A percentile compares a stretch with the other conserved stretches of the same genome.
phyloP scores from a whole-genome alignment of 2,797 vertebrate genomes.

The Syndactyla subalaris region DNA sequence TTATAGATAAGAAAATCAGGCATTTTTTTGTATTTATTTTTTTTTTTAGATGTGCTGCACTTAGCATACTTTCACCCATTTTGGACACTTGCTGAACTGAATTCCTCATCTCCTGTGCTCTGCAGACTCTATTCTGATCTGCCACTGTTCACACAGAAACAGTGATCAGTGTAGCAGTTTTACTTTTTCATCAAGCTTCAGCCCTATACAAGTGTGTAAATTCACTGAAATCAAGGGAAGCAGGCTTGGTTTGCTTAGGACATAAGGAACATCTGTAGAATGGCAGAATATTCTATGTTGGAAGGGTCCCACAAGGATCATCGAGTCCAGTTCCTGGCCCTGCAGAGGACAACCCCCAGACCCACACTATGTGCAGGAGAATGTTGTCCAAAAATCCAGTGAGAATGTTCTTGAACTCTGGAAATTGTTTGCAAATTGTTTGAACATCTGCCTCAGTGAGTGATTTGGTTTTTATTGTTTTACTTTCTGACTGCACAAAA shows the following conservation, averaged over 20 bases:
- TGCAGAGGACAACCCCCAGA: accelerated
- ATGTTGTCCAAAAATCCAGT: background rate
- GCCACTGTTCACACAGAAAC: background rate
- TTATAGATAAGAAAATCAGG: background rate
- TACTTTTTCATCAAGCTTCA: background rate
- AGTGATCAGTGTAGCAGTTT: background rate
- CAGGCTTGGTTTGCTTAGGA: background rate
- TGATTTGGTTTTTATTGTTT: background rate
- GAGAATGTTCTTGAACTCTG: background rate
- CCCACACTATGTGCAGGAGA: background rate
- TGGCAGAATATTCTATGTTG: background rate
- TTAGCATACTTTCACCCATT: background rate
- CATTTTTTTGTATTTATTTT: background rate
- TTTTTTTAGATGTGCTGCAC: background rate
- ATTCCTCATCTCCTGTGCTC: background rate
- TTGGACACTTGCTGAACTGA: background rate
- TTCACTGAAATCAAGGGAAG: background rate
- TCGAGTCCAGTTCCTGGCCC: background rate
- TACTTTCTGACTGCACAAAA: background rate
- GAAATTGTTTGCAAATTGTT: background rate
- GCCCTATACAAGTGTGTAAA: background rate
- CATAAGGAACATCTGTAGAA: background rate
- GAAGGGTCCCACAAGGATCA: background rate
- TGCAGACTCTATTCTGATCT: background rate
- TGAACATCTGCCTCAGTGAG: background rate